Evolutionary conservation across 2,888 invertebrate species (phyloP), one percentile per base, ranked within the genome.

Genomic region (Ophioninae sp.): DNA sequence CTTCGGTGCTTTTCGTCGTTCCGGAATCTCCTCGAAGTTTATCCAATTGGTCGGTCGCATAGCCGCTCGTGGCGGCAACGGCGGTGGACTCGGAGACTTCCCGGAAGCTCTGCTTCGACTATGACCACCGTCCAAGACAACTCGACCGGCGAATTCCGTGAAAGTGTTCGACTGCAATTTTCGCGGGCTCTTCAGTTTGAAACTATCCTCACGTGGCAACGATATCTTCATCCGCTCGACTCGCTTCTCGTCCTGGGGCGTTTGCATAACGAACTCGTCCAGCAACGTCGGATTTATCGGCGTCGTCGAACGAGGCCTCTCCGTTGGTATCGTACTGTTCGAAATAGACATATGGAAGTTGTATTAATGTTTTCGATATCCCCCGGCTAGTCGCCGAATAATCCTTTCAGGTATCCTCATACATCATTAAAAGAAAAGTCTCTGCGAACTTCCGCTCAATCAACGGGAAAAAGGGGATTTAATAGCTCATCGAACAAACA

Each of bases 1-100:
- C 92, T 97, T 97, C 23, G 97, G 96, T 84, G 96, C 95, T 93
- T 97, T 96, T 77, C 97, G 94, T 86, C 96, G 95, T 93, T 97
- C 97, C 0, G 97, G 97, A 81, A 97, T 96, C 89, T 97, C 97
- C 91, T 97, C 96, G 91, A 97, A 97, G 92, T 97, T 97, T 84
- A 97, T 96, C 97, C 97, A 97, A 87, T 96, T 96, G 0, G 93
- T 93, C 0, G 92, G 91, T 20, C 89, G 85, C 92, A 5, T 17
- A 0, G 75, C 21, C 75, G 89, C 90, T 88, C 92, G 86, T 83
- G 91, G 92, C 64, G 90, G 91, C 79, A 92, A 88, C 30, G 92
- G 92, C 39, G 92, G 91, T 89, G 93, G 94, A 84, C 93, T 93
- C 87, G 91, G 91, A 8, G 89, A 91, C 69, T 91, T 90, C 8